Evolutionary conservation across 2,888 invertebrate species (phyloP).

Genomic region (Drosophila seclusa): DNA sequence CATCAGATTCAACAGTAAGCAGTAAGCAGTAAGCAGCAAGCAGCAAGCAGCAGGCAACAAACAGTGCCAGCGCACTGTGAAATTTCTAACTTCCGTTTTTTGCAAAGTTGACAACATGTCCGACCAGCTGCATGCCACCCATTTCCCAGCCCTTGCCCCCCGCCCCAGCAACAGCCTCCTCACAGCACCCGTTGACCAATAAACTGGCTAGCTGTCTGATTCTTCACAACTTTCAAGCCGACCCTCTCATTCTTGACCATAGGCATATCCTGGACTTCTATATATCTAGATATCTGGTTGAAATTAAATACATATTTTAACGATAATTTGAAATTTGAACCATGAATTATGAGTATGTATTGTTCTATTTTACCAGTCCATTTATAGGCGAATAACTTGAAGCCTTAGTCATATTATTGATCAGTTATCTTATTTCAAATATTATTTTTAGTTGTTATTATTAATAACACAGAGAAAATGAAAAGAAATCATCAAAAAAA

Average conservation of each 20-base stretch:
- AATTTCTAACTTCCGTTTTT: constrained; percentile 78
- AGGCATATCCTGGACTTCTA: neutral
- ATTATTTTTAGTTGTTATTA: neutral
- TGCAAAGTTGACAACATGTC: constrained; percentile 77
- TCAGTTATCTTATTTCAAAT: neutral
- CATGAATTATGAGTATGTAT: neutral
- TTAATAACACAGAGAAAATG: neutral
- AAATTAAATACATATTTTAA: neutral
- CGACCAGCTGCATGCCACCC: constrained; percentile 28
- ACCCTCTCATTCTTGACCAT: neutral
- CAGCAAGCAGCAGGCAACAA: constrained; percentile 1
- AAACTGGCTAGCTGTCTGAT: constrained; percentile 8
- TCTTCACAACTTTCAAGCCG: constrained; percentile 4
- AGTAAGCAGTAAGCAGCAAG: constrained; percentile 12
- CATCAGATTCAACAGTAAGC: neutral
- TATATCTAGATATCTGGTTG: neutral
- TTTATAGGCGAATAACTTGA: neutral
- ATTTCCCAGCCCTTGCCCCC: neutral
- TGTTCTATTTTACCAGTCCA: no score
- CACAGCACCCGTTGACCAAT: constrained; percentile 8
- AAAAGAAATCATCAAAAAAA: neutral
- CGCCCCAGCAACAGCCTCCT: neutral
- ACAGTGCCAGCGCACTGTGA: constrained; percentile 65
- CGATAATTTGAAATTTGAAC: neutral
- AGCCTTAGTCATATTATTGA: neutral